Evolutionary conservation across 1,140 invertebrate genomes (phyloP), one percentile per base, ranked within the genome.

Genomic region (Telenomus remus): DNA sequence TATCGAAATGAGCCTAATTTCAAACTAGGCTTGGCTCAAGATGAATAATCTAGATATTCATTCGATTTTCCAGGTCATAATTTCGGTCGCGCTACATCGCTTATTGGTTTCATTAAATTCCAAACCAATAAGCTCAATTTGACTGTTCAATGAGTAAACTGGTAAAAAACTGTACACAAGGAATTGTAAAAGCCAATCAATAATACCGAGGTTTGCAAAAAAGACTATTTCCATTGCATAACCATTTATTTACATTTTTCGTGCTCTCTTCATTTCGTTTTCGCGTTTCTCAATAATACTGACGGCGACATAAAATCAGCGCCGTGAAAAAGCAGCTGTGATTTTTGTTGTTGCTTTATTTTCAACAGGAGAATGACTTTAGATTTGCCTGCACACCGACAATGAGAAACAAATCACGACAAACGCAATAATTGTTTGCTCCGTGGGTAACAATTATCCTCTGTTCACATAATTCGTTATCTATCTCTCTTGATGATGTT

Each of bases 401-500:
- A 27, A 27, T 27, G 19, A 27, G 19, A 27, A 27, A 27, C 19
- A 27, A 27, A 27, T 27, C 19, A 27, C 19, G 19, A 27, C 19
- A 27, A 44, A 12, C 13, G n/a, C 43, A 14, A 44, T 44, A 44
- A 44, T 44, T 13, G 7, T 13, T 44, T 8, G 12, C 12, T 44
- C 43, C n/a, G 13, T 4, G n/a, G 37, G 37, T 9, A 39, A 39
- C 9, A 39, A 39, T 11, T 39, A n/a, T 11, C n/a, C n/a, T 10
- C 37, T 48, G 16, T 48, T 48, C 46, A 48, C 16, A 48, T 39
- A 9, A 39, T 48, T 48, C n/a, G 35, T 48, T 46, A 63, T 63
- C 9, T 13, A 47, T 53, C 35, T 47, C 27, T n/a, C 49, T 27
- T 53, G 37, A 55, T 50, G 34, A 43, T 49, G 42, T 48, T 55